Conservation (phyloP, 2,113 vertebrate species). For the Ornithorhynchus anatinus region DNA sequence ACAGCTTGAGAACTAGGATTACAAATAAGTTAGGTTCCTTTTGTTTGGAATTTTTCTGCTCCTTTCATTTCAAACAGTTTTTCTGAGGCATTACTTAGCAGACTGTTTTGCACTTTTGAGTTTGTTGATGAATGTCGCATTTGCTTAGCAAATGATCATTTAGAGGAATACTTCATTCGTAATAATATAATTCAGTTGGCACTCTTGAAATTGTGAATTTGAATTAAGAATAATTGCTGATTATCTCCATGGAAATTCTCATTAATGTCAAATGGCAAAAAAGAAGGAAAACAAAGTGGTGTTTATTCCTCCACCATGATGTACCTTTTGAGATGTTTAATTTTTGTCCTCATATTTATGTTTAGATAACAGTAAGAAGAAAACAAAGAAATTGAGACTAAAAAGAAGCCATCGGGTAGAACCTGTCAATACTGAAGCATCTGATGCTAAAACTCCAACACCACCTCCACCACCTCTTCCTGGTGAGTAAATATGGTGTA, state of each 20-base stretch:
- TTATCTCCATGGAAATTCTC: too few species aligned
- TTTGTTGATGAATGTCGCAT: not conserved
- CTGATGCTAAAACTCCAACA: constrained; percentile 54
- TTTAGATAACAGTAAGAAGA: constrained; percentile 79
- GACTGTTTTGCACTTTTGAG: not conserved
- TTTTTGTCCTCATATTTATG: not conserved
- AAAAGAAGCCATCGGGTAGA: constrained; percentile 90
- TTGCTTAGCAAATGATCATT: not conserved
- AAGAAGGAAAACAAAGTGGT: too few species aligned
- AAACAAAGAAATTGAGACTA: constrained; percentile 80
- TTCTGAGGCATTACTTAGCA: not conserved
- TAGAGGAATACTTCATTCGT: not conserved
- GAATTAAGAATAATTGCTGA: too few species aligned
- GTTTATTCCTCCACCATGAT: not conserved
- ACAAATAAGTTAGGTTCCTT: not conserved
- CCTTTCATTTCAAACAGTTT: not conserved
- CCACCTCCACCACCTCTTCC: constrained; percentile 65
- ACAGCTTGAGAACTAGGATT: not conserved
- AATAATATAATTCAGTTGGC: not conserved
- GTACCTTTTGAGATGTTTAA: not conserved
- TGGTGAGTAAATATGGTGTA: constrained; percentile 57
- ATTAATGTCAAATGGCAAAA: too few species aligned
- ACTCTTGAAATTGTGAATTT: too few species aligned
- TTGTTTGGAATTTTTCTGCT: not conserved
- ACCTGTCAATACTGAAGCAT: constrained; percentile 77